Evolutionary conservation across 2,113 vertebrate species (phyloP), one percentile per base, ranked within the genome.

Genomic region (Chaetorhynchus papuensis): DNA sequence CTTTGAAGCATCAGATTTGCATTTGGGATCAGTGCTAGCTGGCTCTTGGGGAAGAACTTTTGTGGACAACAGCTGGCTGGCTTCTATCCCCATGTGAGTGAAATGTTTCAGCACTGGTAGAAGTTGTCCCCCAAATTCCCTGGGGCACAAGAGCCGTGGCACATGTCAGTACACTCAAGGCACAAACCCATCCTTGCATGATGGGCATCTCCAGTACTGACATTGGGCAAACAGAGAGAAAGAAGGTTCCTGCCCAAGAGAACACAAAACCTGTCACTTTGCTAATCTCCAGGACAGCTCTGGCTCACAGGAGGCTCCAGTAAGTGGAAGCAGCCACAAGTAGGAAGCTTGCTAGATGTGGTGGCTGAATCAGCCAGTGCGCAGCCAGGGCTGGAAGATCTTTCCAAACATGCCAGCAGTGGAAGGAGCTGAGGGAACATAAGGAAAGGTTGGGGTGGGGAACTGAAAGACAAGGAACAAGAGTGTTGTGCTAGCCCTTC

Each of bases 51-150:
- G 10, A 84, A 77, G 83, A 90, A 5, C 24, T 60, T 23, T 17
- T 52, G 28, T 15, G 39, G 49, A 39, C 24, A 83, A 8, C 3
- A 0, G 9, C 13, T 44, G 3, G 0, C 4, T 45, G 41, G 24
- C 20, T 82, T 72, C 53, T 60, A 44, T 8, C 53, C 17, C 9
- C 26, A 26, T 1, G 4, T 8, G 15, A 85, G 64, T 52, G 12
- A 57, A 79, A 39, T 6, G 11, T 14, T 37, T 7, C 27, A 65
- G 15, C 11, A 3, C 1, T 24, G 17, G 22, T 35, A 41, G 54
- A 50, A 87, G 47, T 31, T 23, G 24, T 53, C 27, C 84, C 64
- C 47, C 64, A 61, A 10, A 63, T 47, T 72, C 33, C 30, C 39
- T 26, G 20, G 18, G 47, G 13, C 35, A 56, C 1, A 3, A 41